These are phyloP conservation scores for Endotricha flammealis DNA, from an alignment of 2,888 invertebrate species.

Conservation along the genomic window DNA sequence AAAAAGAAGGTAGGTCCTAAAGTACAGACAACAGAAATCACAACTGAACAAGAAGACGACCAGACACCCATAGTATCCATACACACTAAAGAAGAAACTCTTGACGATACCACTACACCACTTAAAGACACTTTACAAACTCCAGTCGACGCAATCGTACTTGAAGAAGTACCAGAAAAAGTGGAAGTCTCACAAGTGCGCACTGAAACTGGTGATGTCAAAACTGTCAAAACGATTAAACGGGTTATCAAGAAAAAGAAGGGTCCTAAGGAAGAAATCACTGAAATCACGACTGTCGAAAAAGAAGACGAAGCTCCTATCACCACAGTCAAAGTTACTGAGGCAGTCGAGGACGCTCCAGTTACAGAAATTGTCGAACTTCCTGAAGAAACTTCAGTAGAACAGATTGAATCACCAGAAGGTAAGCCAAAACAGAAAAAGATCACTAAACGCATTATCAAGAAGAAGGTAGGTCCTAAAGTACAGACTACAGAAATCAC, in stretches of 20 bases:
- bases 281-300: slow-evolving; percentile 25
- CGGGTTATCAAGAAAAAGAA: slow-evolving; percentile 33
- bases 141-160: slow-evolving; percentile 28
- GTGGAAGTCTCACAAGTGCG: slow-evolving; percentile 22
- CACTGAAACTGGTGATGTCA: slow-evolving; percentile 36
- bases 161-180: slow-evolving; percentile 30
- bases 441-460: too few species aligned
- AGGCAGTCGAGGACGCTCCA: slow-evolving; percentile 1
- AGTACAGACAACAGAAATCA: slow-evolving; percentile 32
- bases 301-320: slow-evolving; percentile 27
- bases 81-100: slow-evolving; percentile 19
- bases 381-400: slow-evolving; percentile 33
- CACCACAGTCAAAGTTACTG: slow-evolving; percentile 15
- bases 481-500: too few species aligned
- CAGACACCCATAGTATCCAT: slow-evolving; percentile 23
- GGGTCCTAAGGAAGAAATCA: slow-evolving; percentile 23
- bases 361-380: slow-evolving; percentile 22
- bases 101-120: slow-evolving; percentile 18
- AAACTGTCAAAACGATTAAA: slow-evolving; percentile 33
- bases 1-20: slow-evolving; percentile 19
- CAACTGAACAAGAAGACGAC: slow-evolving; percentile 18
- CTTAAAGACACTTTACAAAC: slow-evolving; percentile 27
- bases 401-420: slow-evolving; percentile 37
- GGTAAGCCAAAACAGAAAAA: too few species aligned
- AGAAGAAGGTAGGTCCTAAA: too few species aligned